Percentiles rank a stretch among this genome's conserved stretches.
phyloP scores from a whole-genome alignment of 2,888 invertebrate genomes.

The Drosophila koepferae region DNA sequence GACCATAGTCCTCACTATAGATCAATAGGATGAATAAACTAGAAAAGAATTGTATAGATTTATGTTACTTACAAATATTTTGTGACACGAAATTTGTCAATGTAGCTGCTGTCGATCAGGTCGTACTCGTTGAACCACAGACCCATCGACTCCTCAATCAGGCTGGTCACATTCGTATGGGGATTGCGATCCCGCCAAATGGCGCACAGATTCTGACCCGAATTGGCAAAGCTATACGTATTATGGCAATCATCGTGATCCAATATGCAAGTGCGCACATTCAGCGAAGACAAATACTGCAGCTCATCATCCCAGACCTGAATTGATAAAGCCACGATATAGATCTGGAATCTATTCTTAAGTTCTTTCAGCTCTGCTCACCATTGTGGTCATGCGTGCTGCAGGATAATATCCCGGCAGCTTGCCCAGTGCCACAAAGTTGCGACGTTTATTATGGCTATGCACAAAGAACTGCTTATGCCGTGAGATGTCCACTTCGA shows the following conservation, averaged over 20 bases:
- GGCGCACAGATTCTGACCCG: slow-evolving; percentile 83
- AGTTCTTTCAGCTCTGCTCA: slow-evolving; percentile 43
- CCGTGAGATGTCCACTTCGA: slow-evolving; percentile 73
- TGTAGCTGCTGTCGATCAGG: slow-evolving; percentile 83
- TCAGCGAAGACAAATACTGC: slow-evolving; percentile 82
- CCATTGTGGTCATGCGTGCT: slow-evolving; percentile 84
- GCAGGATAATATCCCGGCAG: slow-evolving; percentile 84
- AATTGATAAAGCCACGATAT: background rate
- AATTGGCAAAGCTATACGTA: slow-evolving; percentile 81
- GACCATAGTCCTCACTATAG: slow-evolving; percentile 83
- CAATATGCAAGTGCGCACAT: slow-evolving; percentile 82
- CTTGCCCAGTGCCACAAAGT: slow-evolving; percentile 82
- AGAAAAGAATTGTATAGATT: background rate
- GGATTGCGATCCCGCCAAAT: slow-evolving; percentile 78
- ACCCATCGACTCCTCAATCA: slow-evolving; percentile 80
- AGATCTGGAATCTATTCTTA: rapidly evolving
- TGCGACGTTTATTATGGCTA: slow-evolving; percentile 83
- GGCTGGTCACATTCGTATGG: slow-evolving; percentile 79
- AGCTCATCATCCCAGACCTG: slow-evolving; percentile 85
- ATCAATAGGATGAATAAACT: too few relatives aligned
- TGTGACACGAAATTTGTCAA: slow-evolving; percentile 78
- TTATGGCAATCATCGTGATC: slow-evolving; percentile 84
- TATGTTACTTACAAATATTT: slow-evolving; percentile 79
- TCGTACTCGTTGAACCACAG: slow-evolving; percentile 84
- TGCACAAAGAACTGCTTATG: slow-evolving; percentile 78